Evolutionary conservation across 2,888 invertebrate species (phyloP).

Genomic region (Lutraria lutraria): DNA sequence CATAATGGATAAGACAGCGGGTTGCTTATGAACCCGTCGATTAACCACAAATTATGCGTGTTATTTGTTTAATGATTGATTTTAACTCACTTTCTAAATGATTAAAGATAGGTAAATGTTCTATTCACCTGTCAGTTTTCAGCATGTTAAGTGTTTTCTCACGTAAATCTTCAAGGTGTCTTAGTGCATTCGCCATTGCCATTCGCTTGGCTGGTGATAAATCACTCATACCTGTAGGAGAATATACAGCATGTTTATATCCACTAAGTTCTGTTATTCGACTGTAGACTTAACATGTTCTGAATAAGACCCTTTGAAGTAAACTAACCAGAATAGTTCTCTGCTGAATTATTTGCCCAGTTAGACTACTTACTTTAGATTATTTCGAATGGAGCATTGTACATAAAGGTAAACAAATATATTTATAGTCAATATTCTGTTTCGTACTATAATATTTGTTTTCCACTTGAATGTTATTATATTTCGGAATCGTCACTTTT

Average conservation of each 20-base stretch:
- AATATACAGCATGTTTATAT: background rate
- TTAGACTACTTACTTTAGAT: too few relatives aligned
- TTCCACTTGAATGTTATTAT: too few relatives aligned
- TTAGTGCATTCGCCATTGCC: slow-evolving; percentile 84
- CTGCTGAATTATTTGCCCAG: too few relatives aligned
- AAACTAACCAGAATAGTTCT: too few relatives aligned
- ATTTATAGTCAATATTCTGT: too few relatives aligned
- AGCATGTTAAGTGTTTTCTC: slow-evolving; percentile 88
- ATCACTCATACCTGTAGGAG: slow-evolving; percentile 83
- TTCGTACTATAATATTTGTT: too few relatives aligned
- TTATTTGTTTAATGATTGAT: background rate
- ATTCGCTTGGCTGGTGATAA: slow-evolving; percentile 83
- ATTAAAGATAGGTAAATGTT: slow-evolving; percentile 2
- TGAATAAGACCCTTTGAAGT: too few relatives aligned
- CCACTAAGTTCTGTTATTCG: background rate
- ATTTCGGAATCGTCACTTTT: too few relatives aligned
- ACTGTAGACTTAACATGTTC: background rate
- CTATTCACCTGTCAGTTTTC: slow-evolving; percentile 88
- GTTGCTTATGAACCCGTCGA: background rate
- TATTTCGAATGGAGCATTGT: too few relatives aligned
- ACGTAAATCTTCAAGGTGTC: slow-evolving; percentile 79
- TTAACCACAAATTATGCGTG: background rate
- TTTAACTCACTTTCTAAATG: background rate
- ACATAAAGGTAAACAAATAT: too few relatives aligned
- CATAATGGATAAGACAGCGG: background rate